Conservation (phyloP, 64 coral and sea anemone species). For the Montipora capricornis region DNA sequence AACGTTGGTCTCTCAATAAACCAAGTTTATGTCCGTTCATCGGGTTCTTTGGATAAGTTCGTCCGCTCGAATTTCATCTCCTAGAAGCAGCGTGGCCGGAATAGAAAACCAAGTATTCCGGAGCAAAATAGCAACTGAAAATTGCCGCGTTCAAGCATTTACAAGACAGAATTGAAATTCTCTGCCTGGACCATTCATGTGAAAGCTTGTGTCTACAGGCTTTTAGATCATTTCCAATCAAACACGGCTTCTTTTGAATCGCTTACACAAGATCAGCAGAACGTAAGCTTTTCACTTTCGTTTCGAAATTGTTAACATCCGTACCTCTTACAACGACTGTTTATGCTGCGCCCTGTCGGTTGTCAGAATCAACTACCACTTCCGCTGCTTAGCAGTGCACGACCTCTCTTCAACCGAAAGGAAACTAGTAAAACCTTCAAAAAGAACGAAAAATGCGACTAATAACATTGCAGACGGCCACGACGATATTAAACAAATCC, state of each 20-base stretch:
- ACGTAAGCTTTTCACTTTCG: constrained; percentile 29
- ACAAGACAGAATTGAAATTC: no score
- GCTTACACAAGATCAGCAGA: background rate
- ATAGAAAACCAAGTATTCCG: background rate
- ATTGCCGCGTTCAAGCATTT: no score
- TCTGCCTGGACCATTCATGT: background rate
- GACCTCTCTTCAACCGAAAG: background rate
- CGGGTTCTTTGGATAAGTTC: no score
- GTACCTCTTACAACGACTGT: background rate
- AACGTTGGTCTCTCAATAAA: no score
- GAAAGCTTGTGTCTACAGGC: background rate
- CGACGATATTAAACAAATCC: background rate
- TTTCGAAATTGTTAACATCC: background rate
- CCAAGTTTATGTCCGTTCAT: no score
- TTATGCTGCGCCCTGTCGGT: background rate
- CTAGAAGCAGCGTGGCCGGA: no score
- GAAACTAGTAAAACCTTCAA: background rate
- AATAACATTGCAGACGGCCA: background rate
- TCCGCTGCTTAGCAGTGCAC: background rate
- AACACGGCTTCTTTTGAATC: background rate
- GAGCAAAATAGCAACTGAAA: background rate
- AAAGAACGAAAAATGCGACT: no score
- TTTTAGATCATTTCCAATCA: background rate
- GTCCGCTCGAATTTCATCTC: no score
- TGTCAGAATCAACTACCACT: background rate